Conservation (phyloP, 2,888 invertebrate genomes). For the Bugula neritina region DNA sequence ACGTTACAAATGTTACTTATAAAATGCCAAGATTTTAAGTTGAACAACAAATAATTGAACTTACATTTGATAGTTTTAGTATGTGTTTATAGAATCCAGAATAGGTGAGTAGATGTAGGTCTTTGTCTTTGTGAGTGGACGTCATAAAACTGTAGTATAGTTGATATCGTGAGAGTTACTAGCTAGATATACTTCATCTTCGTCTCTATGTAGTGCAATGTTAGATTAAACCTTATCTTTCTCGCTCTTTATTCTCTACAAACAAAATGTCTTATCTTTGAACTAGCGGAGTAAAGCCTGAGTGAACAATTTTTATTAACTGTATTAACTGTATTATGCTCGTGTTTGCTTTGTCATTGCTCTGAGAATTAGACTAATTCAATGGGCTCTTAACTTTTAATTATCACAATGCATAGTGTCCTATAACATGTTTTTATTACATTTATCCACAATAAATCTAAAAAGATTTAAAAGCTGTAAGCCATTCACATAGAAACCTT, state of each 20-base stretch:
- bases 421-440: not conserved
- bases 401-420: not conserved
- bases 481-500: not conserved
- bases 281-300: not conserved
- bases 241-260: not conserved
- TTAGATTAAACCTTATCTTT: not conserved
- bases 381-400: not conserved
- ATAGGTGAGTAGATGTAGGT: no score
- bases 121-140: no score
- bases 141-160: no score
- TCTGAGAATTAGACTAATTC: not conserved
- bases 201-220: not conserved
- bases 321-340: not conserved
- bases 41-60: no score
- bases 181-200: not conserved
- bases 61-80: no score
- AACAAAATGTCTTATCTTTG: not conserved
- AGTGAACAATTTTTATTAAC: not conserved
- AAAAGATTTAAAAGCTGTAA: not conserved
- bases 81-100: no score
- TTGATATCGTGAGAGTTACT: not conserved
- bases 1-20: no score
- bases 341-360: not conserved
- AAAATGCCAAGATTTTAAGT: no score
- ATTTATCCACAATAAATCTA: not conserved